Percentiles rank a stretch among this genome's conserved stretches.
phyloP scores from a whole-genome alignment of 2,797 vertebrate species.

The Psittacula derbiana region DNA sequence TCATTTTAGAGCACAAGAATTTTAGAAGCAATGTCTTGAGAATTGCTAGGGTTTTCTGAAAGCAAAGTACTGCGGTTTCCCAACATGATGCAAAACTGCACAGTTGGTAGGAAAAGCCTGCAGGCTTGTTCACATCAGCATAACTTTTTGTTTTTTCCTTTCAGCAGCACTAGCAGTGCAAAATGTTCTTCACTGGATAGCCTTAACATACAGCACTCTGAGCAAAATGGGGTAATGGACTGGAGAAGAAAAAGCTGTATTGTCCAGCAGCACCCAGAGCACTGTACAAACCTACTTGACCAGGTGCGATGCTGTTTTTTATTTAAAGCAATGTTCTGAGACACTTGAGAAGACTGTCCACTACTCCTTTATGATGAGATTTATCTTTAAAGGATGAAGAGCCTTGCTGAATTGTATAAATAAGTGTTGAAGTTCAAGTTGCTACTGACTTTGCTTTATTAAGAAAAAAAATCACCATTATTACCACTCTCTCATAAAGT shows the following conservation, averaged over 20 bases:
- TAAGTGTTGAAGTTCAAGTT: neutral
- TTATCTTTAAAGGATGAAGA: neutral
- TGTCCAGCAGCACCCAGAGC: conserved; percentile 75
- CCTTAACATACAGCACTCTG: conserved; percentile 73
- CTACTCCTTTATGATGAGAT: neutral
- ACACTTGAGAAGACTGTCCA: neutral
- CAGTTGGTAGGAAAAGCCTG: neutral
- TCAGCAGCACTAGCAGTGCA: conserved; percentile 70
- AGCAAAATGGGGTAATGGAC: conserved; percentile 83
- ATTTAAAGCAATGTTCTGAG: neutral
- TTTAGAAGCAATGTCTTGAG: neutral
- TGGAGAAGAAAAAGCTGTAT: conserved; percentile 81
- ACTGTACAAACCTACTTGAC: conserved; percentile 72
- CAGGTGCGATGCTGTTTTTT: conserved; percentile 72
- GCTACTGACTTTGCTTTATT: neutral
- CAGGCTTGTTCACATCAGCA: neutral
- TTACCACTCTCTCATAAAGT: neutral
- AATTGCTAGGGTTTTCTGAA: neutral
- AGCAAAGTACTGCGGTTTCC: neutral
- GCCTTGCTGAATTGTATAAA: neutral
- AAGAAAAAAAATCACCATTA: neutral
- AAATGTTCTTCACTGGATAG: conserved; percentile 79
- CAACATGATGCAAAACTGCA: neutral
- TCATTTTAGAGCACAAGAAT: neutral
- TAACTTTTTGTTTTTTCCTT: neutral